Evolutionary conservation across 2,113 vertebrate species (phyloP).

Genomic region (Gnathonemus echidnorhynchus): DNA sequence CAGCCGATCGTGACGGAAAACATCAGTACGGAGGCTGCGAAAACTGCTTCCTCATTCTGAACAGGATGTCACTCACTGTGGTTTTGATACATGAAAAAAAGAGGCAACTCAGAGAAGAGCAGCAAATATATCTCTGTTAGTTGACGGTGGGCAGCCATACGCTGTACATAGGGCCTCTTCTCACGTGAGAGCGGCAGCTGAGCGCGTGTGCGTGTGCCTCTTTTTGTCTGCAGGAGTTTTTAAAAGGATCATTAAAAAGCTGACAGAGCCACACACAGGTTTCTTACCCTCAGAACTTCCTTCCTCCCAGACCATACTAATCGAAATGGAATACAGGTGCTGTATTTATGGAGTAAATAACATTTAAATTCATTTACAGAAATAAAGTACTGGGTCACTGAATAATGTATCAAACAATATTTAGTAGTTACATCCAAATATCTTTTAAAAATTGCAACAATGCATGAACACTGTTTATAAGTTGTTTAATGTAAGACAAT

Average conservation of each 20-base stretch:
- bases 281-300: slow-evolving; percentile 27
- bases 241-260: slow-evolving; percentile 37
- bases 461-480: neutral
- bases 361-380: neutral
- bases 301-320: slow-evolving; percentile 39
- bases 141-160: neutral
- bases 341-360: neutral
- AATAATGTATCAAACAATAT: neutral
- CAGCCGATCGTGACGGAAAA: neutral
- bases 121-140: slow-evolving; percentile 6
- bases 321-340: neutral
- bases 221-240: neutral
- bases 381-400: neutral
- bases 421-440: neutral
- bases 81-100: slow-evolving; percentile 29
- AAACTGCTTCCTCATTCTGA: slow-evolving; percentile 69
- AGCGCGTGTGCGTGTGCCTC: neutral
- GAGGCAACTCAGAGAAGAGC: slow-evolving; percentile 16
- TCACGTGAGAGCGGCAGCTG: neutral
- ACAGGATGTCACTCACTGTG: slow-evolving; percentile 68
- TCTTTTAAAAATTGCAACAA: neutral
- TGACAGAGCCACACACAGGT: slow-evolving; percentile 17
- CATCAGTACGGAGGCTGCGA: neutral
- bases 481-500: neutral
- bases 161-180: neutral